Base-by-base conservation (phyloP, 1,140 invertebrate genomes). In the Stenopsyche tienmushanensis region DNA sequence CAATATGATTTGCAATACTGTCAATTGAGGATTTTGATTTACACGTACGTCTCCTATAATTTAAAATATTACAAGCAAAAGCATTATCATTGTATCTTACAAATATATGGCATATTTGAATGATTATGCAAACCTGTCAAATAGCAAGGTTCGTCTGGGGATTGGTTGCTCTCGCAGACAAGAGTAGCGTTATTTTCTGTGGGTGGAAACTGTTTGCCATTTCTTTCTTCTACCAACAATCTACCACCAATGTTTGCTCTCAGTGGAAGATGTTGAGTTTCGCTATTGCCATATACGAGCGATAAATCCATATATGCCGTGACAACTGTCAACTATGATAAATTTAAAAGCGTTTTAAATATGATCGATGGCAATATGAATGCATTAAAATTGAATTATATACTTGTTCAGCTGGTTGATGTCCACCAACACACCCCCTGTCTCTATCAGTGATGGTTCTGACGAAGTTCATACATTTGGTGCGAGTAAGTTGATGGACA, bases 281-380 rank as follows among this genome's bases (percentile, higher is more conserved):
- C 79, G 17, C 77, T 87, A 26, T 89, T 91, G 1, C 93, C 94
- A 72, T 97, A 96, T 7, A 94, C 86, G 41, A 91, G 77, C 0
- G 93, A 96, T 9, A 91, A 81, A 73, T 97, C 94, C 79, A 96
- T 78, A 72, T 83, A 96, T 1, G 90, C 85, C 8, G 92, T 94
- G 0, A 95, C 88, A n/a, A 84, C 84, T 5, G 90, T 90, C 21
- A 94, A 71, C 87, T 94, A 75, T 26, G 71, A 77, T 54, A 65
- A 65, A 71, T 1, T 9, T 26, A 13, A 69, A 57, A 52, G 49
- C n/a, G 34, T n/a, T 39, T 39, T 39, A 39, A 8, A 7, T 39
- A 34, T 34, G 5, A 34, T 13, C 5, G 13, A 34, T 13, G 13
- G 13, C 5, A 34, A 34, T 7, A 34, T 34, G 29, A 54, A 42